phyloP scores from a whole-genome alignment of 1,140 invertebrate species.

The Drosophila pruinosa region DNA sequence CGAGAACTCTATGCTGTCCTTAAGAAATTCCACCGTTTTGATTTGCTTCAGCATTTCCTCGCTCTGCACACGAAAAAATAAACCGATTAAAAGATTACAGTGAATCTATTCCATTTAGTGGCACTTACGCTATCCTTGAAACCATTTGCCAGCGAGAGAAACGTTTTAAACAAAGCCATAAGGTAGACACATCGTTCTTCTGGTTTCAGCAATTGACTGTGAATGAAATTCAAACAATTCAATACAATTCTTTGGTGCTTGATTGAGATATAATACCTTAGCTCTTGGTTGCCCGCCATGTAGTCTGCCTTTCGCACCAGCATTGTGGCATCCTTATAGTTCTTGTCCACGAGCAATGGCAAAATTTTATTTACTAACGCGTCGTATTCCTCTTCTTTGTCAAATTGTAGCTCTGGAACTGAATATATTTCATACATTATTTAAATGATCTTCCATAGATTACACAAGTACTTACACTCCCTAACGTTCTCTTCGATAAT shows the following conservation, averaged over 20 bases:
- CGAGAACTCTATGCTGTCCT: constrained; percentile 88
- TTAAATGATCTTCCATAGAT: not conserved
- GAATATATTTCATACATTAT: not conserved
- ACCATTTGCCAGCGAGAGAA: constrained; percentile 61
- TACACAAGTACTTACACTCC: constrained; percentile 46
- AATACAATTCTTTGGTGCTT: not conserved
- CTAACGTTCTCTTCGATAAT: constrained; percentile 81
- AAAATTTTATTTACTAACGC: constrained; percentile 54
- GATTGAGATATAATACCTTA: constrained; percentile 33
- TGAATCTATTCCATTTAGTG: not conserved
- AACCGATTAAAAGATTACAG: too few species aligned
- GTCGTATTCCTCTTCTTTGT: constrained; percentile 75
- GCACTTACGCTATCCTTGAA: constrained; percentile 65
- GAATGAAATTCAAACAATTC: not conserved
- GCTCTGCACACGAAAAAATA: constrained; percentile 31
- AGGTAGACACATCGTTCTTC: constrained; percentile 73
- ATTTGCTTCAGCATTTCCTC: constrained; percentile 83
- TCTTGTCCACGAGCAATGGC: constrained; percentile 56
- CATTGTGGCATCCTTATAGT: constrained; percentile 62
- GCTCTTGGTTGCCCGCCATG: constrained; percentile 58
- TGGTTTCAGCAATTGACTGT: constrained; percentile 43
- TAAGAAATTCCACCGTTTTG: constrained; percentile 84
- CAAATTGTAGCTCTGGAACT: constrained; percentile 56
- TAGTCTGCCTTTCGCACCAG: constrained; percentile 70
- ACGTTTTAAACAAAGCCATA: constrained; percentile 66